Conservation (phyloP, 2,113 vertebrate genomes). For the Sander lucioperca region DNA sequence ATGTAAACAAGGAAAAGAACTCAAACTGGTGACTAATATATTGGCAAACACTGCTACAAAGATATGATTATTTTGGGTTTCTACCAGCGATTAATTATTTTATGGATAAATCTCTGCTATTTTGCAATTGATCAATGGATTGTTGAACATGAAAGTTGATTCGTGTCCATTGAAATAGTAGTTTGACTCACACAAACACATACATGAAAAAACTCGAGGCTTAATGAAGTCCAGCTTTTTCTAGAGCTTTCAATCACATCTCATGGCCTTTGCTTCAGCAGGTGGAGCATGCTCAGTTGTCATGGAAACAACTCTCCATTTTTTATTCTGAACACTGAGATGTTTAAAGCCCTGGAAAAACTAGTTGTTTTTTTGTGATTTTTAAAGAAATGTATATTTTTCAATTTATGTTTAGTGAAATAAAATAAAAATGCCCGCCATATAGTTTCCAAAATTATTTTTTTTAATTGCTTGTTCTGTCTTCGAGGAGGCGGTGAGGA, state of each 20-base stretch:
- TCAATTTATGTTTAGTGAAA: too few species aligned
- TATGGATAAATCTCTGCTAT: background rate
- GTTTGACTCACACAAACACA: background rate
- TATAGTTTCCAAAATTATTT: background rate
- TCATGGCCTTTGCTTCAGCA: background rate
- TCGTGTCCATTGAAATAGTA: background rate
- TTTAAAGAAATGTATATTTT: too few species aligned
- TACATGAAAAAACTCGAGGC: background rate
- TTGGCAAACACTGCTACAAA: background rate
- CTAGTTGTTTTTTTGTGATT: too few species aligned
- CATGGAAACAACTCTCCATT: background rate
- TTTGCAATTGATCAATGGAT: background rate
- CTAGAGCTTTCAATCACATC: background rate
- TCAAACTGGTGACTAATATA: background rate
- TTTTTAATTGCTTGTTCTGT: background rate
- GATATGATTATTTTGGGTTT: background rate
- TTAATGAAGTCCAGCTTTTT: background rate
- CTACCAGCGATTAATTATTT: background rate
- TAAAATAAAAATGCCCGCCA: background rate
- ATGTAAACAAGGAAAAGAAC: background rate
- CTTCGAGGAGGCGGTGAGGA: too few species aligned
- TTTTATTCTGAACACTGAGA: too few species aligned
- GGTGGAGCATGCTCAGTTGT: background rate
- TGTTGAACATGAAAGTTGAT: background rate
- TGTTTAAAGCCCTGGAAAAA: too few species aligned